Evolutionary conservation across 1,140 invertebrate species (phyloP).

Genomic region (Orchestia grillus): DNA sequence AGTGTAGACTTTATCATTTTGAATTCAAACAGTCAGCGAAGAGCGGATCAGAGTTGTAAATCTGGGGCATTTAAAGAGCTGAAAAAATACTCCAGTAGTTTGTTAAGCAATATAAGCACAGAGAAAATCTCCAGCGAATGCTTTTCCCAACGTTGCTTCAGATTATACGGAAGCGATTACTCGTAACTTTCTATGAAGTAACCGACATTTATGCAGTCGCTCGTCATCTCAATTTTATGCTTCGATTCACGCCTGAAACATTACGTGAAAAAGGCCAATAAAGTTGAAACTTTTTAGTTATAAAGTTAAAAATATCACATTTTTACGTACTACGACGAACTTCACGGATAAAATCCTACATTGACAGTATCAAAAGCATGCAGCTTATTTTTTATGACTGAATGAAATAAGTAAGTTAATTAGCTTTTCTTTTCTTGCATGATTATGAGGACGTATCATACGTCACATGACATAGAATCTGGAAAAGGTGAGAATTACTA

Average conservation of each 20-base stretch:
- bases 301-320: not conserved
- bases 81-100: not conserved
- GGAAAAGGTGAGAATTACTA: not conserved
- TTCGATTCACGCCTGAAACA: not conserved
- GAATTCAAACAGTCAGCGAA: not conserved
- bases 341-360: not conserved
- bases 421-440: not conserved
- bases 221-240: not conserved
- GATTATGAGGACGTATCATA: not conserved
- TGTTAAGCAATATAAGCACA: not conserved
- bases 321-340: not conserved
- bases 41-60: not conserved
- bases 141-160: not conserved
- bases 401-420: not conserved
- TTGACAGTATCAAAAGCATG: not conserved
- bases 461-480: too few relatives aligned
- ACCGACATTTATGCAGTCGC: not conserved
- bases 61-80: not conserved
- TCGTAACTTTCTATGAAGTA: not conserved
- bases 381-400: not conserved
- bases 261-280: not conserved
- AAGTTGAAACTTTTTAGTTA: not conserved
- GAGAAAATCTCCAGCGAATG: not conserved
- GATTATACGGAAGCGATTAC: not conserved
- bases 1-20: not conserved